phyloP scores from a whole-genome alignment of 2,888 invertebrate genomes.

The Drosophila cracens region DNA sequence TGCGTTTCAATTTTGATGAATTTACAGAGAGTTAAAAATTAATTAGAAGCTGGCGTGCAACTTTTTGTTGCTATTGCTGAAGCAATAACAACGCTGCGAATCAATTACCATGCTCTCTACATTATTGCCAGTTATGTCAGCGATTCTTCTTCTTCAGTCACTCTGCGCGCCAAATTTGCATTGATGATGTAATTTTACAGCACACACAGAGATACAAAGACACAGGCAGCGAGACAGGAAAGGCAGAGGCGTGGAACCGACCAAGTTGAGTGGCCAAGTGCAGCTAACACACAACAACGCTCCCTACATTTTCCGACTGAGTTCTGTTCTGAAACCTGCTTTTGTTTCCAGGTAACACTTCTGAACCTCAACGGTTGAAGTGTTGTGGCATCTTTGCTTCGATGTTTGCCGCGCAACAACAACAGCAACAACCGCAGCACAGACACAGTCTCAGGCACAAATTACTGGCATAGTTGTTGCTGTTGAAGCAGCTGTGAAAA shows the following conservation, averaged over 20 bases:
- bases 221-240: not conserved
- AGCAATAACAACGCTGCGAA: conserved; percentile 51
- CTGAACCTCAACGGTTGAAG: conserved; percentile 46
- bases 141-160: conserved; percentile 18
- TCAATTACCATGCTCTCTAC: conserved; percentile 65
- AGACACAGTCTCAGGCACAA: conserved; percentile 40
- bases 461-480: conserved; percentile 73
- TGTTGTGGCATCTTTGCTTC: conserved; percentile 55
- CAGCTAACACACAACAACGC: conserved; percentile 15
- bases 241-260: not conserved
- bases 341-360: conserved; percentile 61
- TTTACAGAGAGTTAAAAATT: conserved; percentile 71
- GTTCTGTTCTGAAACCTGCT: conserved; percentile 57
- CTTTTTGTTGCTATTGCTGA: not conserved
- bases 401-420: conserved; percentile 65
- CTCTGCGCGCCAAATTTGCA: conserved; percentile 65
- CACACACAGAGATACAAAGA: not conserved
- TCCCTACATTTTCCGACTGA: conserved; percentile 46
- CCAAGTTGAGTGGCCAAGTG: conserved; percentile 13
- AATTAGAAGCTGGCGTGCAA: conserved; percentile 61
- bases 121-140: conserved; percentile 61
- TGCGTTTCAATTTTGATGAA: conserved; percentile 68
- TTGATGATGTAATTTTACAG: conserved; percentile 74
- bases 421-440: conserved; percentile 12
- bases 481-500: conserved; percentile 76